These are phyloP conservation scores for Cathartes aura DNA, from an alignment of 2,113 vertebrate genomes.

Conservation along the genomic window DNA sequence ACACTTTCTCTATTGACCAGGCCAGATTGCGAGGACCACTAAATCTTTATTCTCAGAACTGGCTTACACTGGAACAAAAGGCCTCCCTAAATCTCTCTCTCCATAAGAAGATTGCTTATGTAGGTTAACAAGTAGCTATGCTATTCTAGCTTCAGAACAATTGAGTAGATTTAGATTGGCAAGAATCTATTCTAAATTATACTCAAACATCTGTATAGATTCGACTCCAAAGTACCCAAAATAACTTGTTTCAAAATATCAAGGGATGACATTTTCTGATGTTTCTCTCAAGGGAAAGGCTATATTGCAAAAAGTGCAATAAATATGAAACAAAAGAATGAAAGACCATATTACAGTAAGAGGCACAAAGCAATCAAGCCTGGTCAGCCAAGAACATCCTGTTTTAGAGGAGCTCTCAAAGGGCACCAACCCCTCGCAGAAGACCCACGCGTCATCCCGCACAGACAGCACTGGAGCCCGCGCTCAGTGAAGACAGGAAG, in stretches of 20 bases:
- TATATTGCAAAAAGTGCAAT: slow-evolving; percentile 9
- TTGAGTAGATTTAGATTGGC: background rate
- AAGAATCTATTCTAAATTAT: slow-evolving; percentile 27
- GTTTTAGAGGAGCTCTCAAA: background rate
- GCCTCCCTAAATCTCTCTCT: background rate
- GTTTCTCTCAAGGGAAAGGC: slow-evolving; percentile 23
- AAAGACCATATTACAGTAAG: background rate
- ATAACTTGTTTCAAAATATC: slow-evolving; percentile 47
- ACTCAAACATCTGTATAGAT: slow-evolving; percentile 36
- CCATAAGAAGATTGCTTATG: background rate
- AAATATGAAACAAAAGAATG: background rate
- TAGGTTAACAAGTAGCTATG: background rate
- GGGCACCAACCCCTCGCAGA: rapidly evolving
- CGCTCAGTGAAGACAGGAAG: background rate
- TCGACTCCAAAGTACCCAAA: slow-evolving; percentile 9
- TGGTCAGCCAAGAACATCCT: background rate
- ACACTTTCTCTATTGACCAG: background rate
- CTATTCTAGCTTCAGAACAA: background rate
- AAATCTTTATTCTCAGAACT: background rate
- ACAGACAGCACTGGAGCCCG: too few relatives aligned
- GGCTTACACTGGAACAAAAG: background rate
- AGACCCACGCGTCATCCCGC: background rate
- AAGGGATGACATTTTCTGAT: slow-evolving; percentile 37
- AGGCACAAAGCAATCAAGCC: background rate
- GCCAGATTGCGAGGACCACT: background rate